These are phyloP conservation scores for Smutsia gigantea DNA, from an alignment of 2,797 vertebrate genomes.

Conservation along the genomic window DNA sequence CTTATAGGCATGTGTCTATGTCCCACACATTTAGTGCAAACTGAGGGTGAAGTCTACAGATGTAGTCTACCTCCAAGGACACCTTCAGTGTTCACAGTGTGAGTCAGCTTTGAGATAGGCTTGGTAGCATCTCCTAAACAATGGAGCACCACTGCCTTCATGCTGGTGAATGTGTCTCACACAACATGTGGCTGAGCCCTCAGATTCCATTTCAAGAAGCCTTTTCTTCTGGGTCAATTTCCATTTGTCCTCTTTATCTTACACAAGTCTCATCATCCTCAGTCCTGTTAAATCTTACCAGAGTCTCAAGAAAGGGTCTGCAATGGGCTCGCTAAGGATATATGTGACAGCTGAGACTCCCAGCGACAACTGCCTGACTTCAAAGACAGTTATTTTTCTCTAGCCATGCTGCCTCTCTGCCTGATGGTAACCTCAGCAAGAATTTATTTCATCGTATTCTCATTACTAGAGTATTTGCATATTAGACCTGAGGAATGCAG, in stretches of 20 bases:
- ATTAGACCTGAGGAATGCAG: neutral
- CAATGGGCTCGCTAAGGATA: neutral
- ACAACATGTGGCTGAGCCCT: neutral
- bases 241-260: neutral
- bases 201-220: neutral
- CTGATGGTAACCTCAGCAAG: neutral
- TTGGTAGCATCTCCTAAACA: neutral
- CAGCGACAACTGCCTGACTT: neutral
- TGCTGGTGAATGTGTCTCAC: neutral
- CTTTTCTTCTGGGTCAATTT: neutral
- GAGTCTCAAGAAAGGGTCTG: neutral
- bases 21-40: neutral
- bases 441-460: neutral
- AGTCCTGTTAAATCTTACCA: neutral
- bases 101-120: neutral
- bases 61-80: neutral
- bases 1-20: neutral
- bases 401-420: neutral
- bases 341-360: neutral
- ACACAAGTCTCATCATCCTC: neutral
- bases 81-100: neutral
- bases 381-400: neutral
- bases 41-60: neutral
- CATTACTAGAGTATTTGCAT: neutral
- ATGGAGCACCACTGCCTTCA: neutral